Base-by-base conservation (phyloP, 2,113 vertebrate genomes). In the Leuciscus idus region DNA sequence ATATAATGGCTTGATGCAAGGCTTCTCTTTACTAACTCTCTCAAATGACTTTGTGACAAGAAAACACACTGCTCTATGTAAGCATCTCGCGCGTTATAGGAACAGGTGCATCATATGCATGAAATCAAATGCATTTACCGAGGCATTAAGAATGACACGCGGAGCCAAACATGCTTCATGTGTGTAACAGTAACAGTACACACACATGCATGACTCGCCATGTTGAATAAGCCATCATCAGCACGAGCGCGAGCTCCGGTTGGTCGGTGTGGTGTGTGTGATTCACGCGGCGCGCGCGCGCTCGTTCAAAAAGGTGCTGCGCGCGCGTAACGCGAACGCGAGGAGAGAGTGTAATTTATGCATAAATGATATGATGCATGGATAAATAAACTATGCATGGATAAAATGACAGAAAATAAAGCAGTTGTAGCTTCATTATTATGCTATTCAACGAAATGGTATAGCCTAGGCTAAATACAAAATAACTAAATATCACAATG, bases 201-300 rank as follows among this genome's bases (percentile, higher is more conserved):
- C 66, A 19, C 52, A 50, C 50, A 52, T 15, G 82, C 82, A 59
- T 48, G 70, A 74, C 50, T 84, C 83, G 83, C 83, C 83, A 62
- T 75, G 55, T 84, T 84, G 83, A 84, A 61, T 74, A 19, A 83
- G 21, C 48, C 33, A 26, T 46, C n/a, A 19, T 26, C 15, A 19
- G 39, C 59, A 1, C 15, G 36, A 46, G 57, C 78, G 36, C 57
- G 78, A 19, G 57, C 78, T 39, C 78, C 57, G 39, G 78, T 81
- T 64, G 59, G 78, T 46, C 12, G 36, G 57, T 28, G 59, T 81
- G 48, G 50, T 28, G 50, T 13, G 50, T 55, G 75, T 4, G 23
- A 19, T 62, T 62, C 36, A 15, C 12, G 6, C 21, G 7, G 50
- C 9, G 30, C 52, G 52, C 52, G 52, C 39, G 52, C 7, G 30